Evolutionary conservation across 2,113 vertebrate species (phyloP), one percentile per base, ranked within the genome.

Genomic region (Festucalex cinctus): DNA sequence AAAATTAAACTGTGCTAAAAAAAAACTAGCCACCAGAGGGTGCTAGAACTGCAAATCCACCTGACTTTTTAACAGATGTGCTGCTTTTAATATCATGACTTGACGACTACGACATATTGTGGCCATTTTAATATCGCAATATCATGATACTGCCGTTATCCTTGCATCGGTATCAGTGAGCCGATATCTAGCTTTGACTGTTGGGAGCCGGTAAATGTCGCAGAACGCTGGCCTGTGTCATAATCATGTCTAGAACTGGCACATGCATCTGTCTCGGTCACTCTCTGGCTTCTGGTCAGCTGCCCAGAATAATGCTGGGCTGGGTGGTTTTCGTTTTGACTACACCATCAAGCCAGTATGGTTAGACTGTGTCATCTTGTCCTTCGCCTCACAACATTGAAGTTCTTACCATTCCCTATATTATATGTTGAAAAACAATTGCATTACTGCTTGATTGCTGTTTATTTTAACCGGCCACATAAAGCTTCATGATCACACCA

Each of bases 211-310:
- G 80, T 53, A 69, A 73, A 70, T 74, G 65, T 80, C 69, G 71
- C 49, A 62, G 88, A 82, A 92, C 77, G 84, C 75, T 70, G 85
- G 85, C 71, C 63, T 83, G 90, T 78, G 86, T 91, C 90, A 90
- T 93, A 92, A 93, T 91, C 88, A 76, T 85, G 91, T 92, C 93
- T 92, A 88, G 91, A 90, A 92, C 88, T 68, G 70, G 71, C 75
- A 74, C 57, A 91, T 91, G 93, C 90, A 82, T 94, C 91, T 90
- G 86, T 92, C 91, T 93, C 90, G 87, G 91, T 89, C 83, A 66
- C 88, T 91, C 88, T 85, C 88, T 64, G 83, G 85, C 88, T 87
- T 89, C 85, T 96, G 94, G 92, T 93, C 53, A 71, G 53, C 77
- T 90, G 94, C 93, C 93, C 90, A 83, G 90, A 91, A 89, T 90